Conservation (phyloP, 1,140 invertebrate genomes). For the Heliconius eleuchia region DNA sequence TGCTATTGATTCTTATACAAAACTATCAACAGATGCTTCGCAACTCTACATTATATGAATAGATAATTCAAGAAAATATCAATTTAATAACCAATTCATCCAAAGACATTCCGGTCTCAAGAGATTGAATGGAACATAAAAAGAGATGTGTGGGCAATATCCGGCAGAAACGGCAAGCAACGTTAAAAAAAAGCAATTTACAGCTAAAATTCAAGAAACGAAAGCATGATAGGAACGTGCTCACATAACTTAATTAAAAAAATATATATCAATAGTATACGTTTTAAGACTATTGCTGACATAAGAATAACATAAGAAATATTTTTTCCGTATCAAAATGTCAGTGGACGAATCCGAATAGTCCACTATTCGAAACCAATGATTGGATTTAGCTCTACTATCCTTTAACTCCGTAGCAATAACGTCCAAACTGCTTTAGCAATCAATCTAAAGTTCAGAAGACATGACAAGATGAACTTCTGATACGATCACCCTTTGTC, state of each 20-base stretch:
- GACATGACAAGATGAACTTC: conserved; percentile 39
- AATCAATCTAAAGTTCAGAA: conserved; percentile 44
- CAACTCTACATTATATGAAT: too few species aligned
- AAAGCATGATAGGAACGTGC: too few species aligned
- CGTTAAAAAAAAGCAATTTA: background rate
- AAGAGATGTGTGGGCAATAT: conserved; percentile 48
- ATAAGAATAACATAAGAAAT: conserved; percentile 44
- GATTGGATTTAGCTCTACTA: background rate
- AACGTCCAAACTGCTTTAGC: conserved; percentile 46
- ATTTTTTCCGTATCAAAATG: conserved; percentile 66
- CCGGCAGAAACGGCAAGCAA: conserved; percentile 13
- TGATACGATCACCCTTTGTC: conserved; percentile 36
- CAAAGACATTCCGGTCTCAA: conserved; percentile 34
- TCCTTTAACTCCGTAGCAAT: background rate
- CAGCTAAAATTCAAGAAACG: background rate
- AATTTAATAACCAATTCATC: background rate
- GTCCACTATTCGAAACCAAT: background rate
- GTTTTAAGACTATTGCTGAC: background rate
- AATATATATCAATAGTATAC: too few species aligned
- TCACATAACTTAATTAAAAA: too few species aligned
- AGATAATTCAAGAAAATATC: too few species aligned
- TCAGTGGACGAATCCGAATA: conserved; percentile 50
- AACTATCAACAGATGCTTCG: too few species aligned
- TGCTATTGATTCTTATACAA: too few species aligned
- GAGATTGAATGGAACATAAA: conserved; percentile 51